Conservation (phyloP, 2,888 invertebrate genomes). For the Marronus borbonicus region DNA sequence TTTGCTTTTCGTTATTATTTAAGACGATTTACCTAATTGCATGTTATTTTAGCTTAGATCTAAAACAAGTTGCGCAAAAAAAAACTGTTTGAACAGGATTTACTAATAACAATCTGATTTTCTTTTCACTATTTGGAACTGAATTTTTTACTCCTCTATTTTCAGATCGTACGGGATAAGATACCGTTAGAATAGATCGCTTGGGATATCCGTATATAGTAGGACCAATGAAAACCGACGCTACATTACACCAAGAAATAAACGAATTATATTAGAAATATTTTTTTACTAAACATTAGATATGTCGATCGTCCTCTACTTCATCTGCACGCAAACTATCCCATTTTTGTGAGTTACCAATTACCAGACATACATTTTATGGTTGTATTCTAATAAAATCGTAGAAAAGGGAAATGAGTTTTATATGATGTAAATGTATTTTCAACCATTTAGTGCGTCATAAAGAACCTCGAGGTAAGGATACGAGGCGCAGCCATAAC, state of each 20-base stretch:
- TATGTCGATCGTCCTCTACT: neutral
- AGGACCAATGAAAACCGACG: slow-evolving; percentile 6
- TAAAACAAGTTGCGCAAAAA: neutral
- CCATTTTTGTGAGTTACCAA: no score
- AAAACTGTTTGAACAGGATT: slow-evolving; percentile 9
- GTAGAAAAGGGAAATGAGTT: no score
- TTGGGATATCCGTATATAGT: neutral
- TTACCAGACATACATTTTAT: no score
- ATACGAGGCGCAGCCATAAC: no score
- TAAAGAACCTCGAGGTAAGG: no score
- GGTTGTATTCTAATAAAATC: no score
- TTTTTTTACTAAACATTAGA: slow-evolving; percentile 47
- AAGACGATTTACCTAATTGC: neutral
- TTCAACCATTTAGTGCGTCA: no score
- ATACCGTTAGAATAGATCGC: slow-evolving; percentile 78
- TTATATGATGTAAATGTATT: no score
- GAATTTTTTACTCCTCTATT: slow-evolving; percentile 60
- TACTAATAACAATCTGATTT: neutral
- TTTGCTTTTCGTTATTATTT: slow-evolving; percentile 14
- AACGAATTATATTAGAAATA: slow-evolving; percentile 7
- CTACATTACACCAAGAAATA: neutral
- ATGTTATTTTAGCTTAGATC: neutral
- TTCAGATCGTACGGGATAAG: slow-evolving; percentile 82
- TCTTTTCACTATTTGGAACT: slow-evolving; percentile 8
- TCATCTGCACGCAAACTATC: neutral